Evolutionary conservation across 30 jellyfish, hydroid and myxozoan species (phyloP).

Genomic region (Nemopilema nomurai): DNA sequence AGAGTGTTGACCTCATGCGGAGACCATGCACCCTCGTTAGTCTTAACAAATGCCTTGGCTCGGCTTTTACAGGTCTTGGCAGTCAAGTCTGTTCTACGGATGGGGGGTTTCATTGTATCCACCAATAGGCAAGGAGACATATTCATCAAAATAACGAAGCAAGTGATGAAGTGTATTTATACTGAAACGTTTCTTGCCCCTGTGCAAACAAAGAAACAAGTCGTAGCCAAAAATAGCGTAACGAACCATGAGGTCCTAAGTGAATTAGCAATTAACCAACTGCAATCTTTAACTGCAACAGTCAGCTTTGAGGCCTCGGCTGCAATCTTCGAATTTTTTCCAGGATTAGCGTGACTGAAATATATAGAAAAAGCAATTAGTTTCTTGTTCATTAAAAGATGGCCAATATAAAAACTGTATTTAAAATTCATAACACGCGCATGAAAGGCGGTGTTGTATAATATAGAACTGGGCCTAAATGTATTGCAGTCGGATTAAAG

Average conservation of each 20-base stretch:
- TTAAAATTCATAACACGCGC: no score
- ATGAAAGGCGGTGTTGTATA: no score
- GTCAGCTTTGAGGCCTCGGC: no score
- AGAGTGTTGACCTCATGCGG: conserved; percentile 73
- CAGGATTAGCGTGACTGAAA: no score
- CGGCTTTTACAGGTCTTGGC: conserved; percentile 49
- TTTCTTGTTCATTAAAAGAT: no score
- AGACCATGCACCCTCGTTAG: conserved; percentile 69
- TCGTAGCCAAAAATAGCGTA: background rate
- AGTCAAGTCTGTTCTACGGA: conserved; percentile 38
- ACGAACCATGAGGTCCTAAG: background rate
- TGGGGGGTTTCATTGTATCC: conserved; percentile 41
- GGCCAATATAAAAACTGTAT: no score
- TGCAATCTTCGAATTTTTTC: no score
- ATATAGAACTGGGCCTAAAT: no score
- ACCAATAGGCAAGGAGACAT: conserved; percentile 21
- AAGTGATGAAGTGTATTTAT: background rate
- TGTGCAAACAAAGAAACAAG: background rate
- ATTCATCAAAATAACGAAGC: conserved; percentile 8
- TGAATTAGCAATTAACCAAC: no score
- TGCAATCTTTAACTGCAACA: no score
- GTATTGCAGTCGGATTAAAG: no score
- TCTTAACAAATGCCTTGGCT: conserved; percentile 26
- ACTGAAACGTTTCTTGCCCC: background rate
- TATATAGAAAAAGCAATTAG: no score